Base-by-base conservation (phyloP, 53 echinoderm and acorn worm genomes). In the Crossaster papposus region DNA sequence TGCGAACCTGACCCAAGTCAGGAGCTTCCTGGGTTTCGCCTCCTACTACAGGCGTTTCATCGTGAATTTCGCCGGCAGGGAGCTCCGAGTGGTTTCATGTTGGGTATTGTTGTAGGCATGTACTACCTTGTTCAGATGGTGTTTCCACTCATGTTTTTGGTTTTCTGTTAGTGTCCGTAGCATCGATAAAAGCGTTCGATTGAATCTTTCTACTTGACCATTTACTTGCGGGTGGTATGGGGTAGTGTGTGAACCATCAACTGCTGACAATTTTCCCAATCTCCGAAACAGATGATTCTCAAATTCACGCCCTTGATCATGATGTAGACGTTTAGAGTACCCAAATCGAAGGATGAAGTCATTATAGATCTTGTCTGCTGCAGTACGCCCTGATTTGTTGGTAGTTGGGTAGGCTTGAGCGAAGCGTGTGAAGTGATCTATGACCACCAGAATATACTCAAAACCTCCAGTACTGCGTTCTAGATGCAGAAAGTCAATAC, bases 281-380 rank as follows among this genome's bases (percentile, higher is more conserved):
- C 79, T 70, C 9, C 44, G 6, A 30, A 91, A 94, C 8, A 94
- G 31, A 0, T 83, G 51, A 52, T 89, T 94, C 52, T 94, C 91
- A 89, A 94, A 91, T 82, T 93, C 88, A 9, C 91, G 28, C 14
- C 89, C 94, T 58, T 93, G 94, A 54, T 93, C 94, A 75, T 93
- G 94, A 31, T 91, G 91, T 30, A 93, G 63, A 50, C 52, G 12
- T 13, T 89, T 83, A 32, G 86, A 91, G 23, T 79, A 89, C 6
- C 89, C 84, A 76, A 85, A 83, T 22, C 80, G 68, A 33, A 84
- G 53, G 51, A 91, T 68, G 51, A 85, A 94, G 36, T 94, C 81
- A 17, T 94, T 89, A 38, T 79, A 94, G 2, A 94, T 64, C 74
- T 79, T 79, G 12, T 89, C 85, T 4, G 91, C 89, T 62, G 77